phyloP scores from a whole-genome alignment of 2,113 vertebrate species.

The Pollimyrus isidori region DNA sequence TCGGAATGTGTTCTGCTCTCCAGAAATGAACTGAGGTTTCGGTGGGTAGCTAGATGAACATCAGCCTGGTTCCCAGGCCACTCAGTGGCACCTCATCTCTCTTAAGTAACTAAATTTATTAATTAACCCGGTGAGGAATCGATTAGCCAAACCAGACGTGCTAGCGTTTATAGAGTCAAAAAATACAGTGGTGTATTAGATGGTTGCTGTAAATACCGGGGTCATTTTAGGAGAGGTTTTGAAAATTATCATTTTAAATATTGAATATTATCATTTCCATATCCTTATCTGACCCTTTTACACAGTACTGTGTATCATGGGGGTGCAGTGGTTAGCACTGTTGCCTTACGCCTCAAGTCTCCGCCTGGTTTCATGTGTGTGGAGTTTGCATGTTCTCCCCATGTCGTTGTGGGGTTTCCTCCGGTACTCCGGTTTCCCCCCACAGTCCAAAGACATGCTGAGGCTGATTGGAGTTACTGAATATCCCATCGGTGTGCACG shows the following conservation, averaged over 20 bases:
- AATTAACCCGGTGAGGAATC: background rate
- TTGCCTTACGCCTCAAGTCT: too few relatives aligned
- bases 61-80: background rate
- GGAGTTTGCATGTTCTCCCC: too few relatives aligned
- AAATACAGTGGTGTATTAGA: background rate
- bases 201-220: background rate
- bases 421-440: too few relatives aligned
- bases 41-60: background rate
- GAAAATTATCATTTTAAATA: background rate
- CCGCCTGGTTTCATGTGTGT: too few relatives aligned
- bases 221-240: background rate
- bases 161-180: background rate
- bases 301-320: too few relatives aligned
- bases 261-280: too few relatives aligned
- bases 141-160: background rate
- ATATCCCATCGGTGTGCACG: too few relatives aligned
- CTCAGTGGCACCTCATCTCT: background rate
- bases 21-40: background rate
- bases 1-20: background rate
- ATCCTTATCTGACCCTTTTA: background rate
- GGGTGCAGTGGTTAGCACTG: too few relatives aligned
- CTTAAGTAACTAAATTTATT: background rate
- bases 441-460: too few relatives aligned
- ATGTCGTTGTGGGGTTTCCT: too few relatives aligned
- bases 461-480: too few relatives aligned